phyloP scores from a whole-genome alignment of 1,140 invertebrate species.

The Meloidogyne floridensis region DNA sequence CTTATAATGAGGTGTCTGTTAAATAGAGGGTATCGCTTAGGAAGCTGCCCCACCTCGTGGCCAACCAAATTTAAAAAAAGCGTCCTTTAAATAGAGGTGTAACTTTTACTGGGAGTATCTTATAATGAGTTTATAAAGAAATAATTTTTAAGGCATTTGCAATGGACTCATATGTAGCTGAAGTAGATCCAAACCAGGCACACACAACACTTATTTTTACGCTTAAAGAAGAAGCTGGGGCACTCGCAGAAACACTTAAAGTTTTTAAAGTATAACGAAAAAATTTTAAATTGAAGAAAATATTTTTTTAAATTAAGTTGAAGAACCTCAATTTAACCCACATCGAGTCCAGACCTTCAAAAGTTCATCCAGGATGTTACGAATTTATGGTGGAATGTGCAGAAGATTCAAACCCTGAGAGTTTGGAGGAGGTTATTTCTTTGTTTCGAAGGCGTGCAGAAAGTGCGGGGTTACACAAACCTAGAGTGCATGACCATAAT shows the following conservation, averaged over 20 bases:
- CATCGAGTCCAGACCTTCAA: conserved; percentile 84
- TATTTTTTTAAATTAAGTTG: conserved; percentile 65
- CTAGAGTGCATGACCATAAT: conserved; percentile 58
- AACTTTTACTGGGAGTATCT: too few relatives aligned
- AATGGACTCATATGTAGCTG: conserved; percentile 64
- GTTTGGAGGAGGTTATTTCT: conserved; percentile 71
- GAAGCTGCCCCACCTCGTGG: too few relatives aligned
- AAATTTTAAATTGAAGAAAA: conserved; percentile 6
- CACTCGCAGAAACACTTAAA: conserved; percentile 59
- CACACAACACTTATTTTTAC: conserved; percentile 66
- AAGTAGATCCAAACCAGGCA: conserved; percentile 49
- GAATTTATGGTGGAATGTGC: conserved; percentile 91
- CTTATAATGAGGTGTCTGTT: too few relatives aligned
- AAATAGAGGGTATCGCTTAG: too few relatives aligned
- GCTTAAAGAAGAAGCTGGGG: conserved; percentile 61
- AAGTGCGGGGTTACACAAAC: conserved; percentile 37
- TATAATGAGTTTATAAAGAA: not conserved
- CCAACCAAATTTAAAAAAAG: too few relatives aligned
- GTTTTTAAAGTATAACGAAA: conserved; percentile 56
- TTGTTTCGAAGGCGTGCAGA: conserved; percentile 64
- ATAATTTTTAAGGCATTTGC: conserved; percentile 35
- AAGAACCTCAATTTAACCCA: conserved; percentile 83
- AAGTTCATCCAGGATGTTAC: conserved; percentile 76
- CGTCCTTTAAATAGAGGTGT: too few relatives aligned
- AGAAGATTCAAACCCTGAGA: conserved; percentile 49